These are phyloP conservation scores for Choloepus didactylus DNA, from an alignment of 2,797 vertebrate genomes.

Conservation along the genomic window DNA sequence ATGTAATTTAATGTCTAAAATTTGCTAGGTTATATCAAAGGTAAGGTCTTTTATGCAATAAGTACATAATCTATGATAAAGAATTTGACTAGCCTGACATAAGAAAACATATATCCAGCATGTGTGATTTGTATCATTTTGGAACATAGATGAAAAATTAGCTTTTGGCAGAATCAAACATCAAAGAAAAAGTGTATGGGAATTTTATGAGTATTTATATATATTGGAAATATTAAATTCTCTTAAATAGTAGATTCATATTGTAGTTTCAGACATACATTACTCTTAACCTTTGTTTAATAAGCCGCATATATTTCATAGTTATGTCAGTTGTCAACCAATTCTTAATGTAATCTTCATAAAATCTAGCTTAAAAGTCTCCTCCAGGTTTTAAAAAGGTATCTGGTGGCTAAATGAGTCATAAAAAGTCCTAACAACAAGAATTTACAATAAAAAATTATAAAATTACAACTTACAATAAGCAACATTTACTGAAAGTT, in stretches of 20 bases:
- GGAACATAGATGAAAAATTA: not conserved
- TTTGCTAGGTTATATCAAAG: not conserved
- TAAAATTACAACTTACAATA: not conserved
- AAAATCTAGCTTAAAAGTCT: constrained; percentile 16
- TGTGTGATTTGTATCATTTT: not conserved
- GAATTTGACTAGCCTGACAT: not conserved
- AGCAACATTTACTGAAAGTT: not conserved
- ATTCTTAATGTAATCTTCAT: not conserved
- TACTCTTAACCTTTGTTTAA: not conserved
- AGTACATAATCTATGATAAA: not conserved
- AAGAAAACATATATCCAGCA: not conserved
- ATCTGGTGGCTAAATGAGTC: not conserved
- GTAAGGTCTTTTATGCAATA: not conserved
- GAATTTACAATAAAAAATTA: not conserved
- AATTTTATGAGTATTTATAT: not conserved
- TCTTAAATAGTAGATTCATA: not conserved
- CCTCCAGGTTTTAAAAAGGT: not conserved
- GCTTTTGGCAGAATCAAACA: not conserved
- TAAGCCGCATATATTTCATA: not conserved
- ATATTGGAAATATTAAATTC: not conserved
- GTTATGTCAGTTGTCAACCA: not conserved
- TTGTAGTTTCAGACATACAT: not conserved
- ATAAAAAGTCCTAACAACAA: not conserved
- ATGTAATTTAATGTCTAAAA: not conserved
- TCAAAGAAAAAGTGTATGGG: not conserved